phyloP scores from a whole-genome alignment of 2,113 vertebrate species.

The Hippocampus mohnikei region DNA sequence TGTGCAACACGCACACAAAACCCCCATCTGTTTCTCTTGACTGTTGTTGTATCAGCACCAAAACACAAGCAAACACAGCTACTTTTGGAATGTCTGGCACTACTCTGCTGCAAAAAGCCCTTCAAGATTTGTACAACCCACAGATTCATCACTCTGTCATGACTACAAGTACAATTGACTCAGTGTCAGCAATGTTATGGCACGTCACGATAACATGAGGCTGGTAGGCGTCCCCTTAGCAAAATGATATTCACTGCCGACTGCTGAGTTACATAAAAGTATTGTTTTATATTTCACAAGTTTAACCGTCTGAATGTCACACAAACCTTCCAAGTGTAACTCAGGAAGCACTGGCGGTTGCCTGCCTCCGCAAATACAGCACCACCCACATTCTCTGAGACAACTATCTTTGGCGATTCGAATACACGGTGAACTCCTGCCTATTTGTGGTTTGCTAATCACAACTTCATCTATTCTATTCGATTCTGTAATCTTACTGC shows the following conservation, averaged over 20 bases:
- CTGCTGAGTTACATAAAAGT: no score
- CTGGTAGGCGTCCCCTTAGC: conserved; percentile 19
- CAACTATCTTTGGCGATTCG: no score
- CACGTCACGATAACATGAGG: conserved; percentile 47
- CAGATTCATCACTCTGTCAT: conserved; percentile 55
- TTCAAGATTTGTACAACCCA: conserved; percentile 42
- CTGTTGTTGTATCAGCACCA: conserved; percentile 59
- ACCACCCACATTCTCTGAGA: no score
- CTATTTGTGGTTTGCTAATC: no score
- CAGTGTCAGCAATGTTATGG: conserved; percentile 22
- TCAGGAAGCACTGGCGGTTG: no score
- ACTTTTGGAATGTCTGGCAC: conserved; percentile 29
- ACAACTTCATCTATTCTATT: no score
- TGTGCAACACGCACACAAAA: conserved; percentile 29
- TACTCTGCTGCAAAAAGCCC: conserved; percentile 43
- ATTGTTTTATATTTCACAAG: no score
- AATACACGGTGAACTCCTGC: no score
- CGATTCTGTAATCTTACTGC: no score
- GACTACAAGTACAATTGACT: conserved; percentile 33
- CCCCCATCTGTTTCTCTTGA: conserved; percentile 56
- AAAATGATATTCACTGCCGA: conserved; percentile 14
- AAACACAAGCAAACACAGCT: conserved; percentile 58
- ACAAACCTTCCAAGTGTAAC: no score
- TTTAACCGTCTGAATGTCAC: no score
- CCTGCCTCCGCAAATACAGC: no score